A percentile compares a stretch with the other conserved stretches of the same genome.
phyloP scores from a whole-genome alignment of 2,113 vertebrate species.

The Rhea pennata region DNA sequence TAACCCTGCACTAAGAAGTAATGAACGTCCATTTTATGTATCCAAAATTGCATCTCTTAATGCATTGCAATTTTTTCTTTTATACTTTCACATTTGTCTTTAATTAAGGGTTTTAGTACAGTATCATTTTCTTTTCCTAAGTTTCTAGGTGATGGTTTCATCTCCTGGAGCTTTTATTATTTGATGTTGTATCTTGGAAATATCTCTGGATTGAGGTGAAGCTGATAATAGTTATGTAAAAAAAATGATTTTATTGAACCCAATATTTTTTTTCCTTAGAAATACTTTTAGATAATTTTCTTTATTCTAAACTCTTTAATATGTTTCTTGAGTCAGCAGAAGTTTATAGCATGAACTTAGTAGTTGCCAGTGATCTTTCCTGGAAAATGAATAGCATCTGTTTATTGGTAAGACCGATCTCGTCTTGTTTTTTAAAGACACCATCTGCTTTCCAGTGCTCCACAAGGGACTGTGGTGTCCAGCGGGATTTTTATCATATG shows the following conservation, averaged over 20 bases:
- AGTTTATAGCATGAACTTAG: slow-evolving; percentile 7
- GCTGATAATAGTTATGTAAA: background rate
- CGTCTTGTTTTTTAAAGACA: slow-evolving; percentile 41
- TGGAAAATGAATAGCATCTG: slow-evolving; percentile 7
- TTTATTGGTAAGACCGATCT: background rate
- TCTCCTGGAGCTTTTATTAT: background rate
- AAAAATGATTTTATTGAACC: background rate
- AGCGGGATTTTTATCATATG: slow-evolving; percentile 48
- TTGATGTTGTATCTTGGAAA: background rate
- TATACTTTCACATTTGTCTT: background rate
- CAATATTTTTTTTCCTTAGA: background rate
- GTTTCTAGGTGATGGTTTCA: background rate
- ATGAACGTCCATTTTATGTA: background rate
- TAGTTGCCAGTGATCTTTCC: background rate
- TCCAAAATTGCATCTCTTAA: background rate
- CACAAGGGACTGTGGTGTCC: background rate
- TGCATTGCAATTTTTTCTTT: background rate
- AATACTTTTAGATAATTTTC: background rate
- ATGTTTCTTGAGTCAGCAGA: slow-evolving; percentile 42
- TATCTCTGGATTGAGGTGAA: background rate
- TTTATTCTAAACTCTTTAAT: background rate
- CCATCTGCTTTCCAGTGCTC: slow-evolving; percentile 65
- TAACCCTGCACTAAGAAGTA: background rate
- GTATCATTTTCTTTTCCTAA: background rate
- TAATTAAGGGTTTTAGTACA: background rate